These are phyloP conservation scores for Tribolium castaneum DNA, from an alignment of 1,140 invertebrate genomes.

Conservation along the genomic window DNA sequence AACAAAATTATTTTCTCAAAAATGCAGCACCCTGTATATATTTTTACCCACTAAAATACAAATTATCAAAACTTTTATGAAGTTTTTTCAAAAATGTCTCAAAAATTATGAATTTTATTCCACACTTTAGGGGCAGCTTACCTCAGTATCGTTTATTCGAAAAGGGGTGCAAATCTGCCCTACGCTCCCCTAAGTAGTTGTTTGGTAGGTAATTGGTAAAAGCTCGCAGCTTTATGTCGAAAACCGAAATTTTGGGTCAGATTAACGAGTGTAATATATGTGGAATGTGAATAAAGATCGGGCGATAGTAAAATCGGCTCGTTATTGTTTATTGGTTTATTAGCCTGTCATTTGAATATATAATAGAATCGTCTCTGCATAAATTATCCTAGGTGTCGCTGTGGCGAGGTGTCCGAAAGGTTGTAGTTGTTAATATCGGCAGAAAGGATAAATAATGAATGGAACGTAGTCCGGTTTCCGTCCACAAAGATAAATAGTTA, in stretches of 20 bases:
- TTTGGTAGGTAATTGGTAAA: background rate
- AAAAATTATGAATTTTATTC: too few species aligned
- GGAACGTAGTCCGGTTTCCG: background rate
- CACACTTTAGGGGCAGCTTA: too few species aligned
- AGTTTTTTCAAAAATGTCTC: too few species aligned
- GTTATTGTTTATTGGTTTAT: conserved; percentile 21
- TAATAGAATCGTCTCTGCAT: conserved; percentile 6
- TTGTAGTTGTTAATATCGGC: background rate
- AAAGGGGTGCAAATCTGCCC: too few species aligned
- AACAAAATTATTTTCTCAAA: too few species aligned
- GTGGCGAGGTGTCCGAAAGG: background rate
- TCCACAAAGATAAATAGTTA: background rate
- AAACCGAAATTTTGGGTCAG: background rate
- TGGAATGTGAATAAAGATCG: background rate
- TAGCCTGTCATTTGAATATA: conserved; percentile 20
- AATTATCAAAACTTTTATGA: too few species aligned
- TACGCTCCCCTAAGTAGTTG: too few species aligned
- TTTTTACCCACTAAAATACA: too few species aligned
- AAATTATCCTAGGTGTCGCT: background rate
- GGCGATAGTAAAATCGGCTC: background rate
- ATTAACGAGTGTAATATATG: background rate
- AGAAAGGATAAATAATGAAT: background rate
- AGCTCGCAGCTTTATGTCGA: background rate
- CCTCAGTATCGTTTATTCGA: too few species aligned
- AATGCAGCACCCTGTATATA: too few species aligned